Base-by-base conservation (phyloP, 1,140 invertebrate species). In the Leptinotarsa undecemlineata region DNA sequence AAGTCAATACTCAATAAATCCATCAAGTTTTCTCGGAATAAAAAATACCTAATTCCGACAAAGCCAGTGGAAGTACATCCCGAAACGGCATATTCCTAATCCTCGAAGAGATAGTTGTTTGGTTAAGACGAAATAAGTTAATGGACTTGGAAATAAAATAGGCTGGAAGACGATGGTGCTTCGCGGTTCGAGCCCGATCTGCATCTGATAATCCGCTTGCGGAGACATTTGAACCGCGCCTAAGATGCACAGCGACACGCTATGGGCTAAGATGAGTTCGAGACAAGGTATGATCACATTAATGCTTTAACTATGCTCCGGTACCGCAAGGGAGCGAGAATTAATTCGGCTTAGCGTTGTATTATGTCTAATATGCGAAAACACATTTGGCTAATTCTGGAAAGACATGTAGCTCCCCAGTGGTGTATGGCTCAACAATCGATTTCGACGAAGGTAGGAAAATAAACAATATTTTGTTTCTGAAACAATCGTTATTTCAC, bases 301-400 rank as follows among this genome's bases (percentile, higher is more conserved):
- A 82, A 84, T 83, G 82, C 83, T 80, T 83, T 83, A 81, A 79
- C 82, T 78, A 76, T 82, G 82, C 82, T 83, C 77, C 77, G 72
- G 63, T 72, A 81, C 81, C 82, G 78, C 82, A 82, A 81, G 77
- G 81, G 80, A 82, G 78, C 77, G 77, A 78, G 82, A 80, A 83
- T 84, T 84, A 84, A 84, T 84, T 77, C 83, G 78, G 83, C 48
- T 76, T 15, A 76, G 42, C 63, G n/a, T 26, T 68, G 61, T 71
- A 81, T 84, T 84, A 83, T 82, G 82, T 81, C 80, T 84, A 83
- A 84, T 84, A 84, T 83, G 82, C 83, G 83, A 84, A 83, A 84
- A 83, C 83, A 83, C 83, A 84, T 81, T 84, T 82, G 83, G 81
- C 78, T 83, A 83, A 84, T 82, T 82, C 82, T 80, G 80, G 79